These are phyloP conservation scores for Lasaia peninsularis DNA, from an alignment of 1,140 invertebrate species.

Conservation along the genomic window DNA sequence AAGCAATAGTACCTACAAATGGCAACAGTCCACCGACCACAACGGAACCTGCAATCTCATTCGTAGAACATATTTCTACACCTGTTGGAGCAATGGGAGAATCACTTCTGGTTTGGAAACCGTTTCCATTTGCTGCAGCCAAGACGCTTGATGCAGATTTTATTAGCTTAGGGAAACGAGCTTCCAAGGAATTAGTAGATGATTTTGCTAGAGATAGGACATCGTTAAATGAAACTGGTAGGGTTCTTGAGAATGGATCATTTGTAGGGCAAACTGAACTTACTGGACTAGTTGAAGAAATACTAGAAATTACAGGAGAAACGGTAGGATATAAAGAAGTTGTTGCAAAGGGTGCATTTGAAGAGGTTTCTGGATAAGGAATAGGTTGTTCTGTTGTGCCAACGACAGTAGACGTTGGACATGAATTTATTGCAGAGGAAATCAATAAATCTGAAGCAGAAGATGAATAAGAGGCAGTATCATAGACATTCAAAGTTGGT, in stretches of 20 bases:
- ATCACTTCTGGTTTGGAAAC: background rate
- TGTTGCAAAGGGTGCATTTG: background rate
- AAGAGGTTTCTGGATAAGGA: no score
- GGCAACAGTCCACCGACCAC: background rate
- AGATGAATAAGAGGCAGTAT: no score
- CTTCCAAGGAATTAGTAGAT: background rate
- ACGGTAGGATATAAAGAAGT: background rate
- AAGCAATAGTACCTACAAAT: background rate
- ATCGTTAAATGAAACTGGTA: background rate
- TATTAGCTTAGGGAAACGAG: background rate
- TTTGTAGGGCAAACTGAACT: background rate
- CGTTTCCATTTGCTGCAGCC: background rate
- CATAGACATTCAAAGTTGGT: no score
- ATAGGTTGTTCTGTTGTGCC: no score
- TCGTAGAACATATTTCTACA: background rate
- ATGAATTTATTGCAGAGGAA: no score
- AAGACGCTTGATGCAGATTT: background rate
- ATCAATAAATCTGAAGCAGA: no score
- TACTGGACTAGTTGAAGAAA: background rate
- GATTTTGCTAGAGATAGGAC: background rate
- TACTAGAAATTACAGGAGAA: background rate
- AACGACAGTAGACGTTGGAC: no score
- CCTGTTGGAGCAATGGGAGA: background rate
- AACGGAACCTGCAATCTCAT: background rate
- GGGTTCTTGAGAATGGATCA: background rate